Conservation (phyloP, 2,797 vertebrate species). For the Peromyscus aztecus region DNA sequence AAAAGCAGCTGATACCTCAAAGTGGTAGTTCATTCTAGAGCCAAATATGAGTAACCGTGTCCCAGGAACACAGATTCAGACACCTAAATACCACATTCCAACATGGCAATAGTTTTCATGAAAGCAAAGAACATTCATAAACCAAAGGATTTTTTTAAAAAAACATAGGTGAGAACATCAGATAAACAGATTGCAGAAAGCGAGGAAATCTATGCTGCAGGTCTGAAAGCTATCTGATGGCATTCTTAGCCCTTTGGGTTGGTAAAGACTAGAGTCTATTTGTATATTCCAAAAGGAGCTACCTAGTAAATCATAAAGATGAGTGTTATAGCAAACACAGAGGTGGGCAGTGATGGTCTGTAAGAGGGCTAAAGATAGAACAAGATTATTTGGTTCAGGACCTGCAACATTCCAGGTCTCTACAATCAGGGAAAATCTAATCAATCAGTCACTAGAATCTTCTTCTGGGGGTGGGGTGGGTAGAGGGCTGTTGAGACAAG, state of each 20-base stretch:
- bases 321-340: background rate
- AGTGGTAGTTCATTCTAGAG: background rate
- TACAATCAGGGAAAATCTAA: background rate
- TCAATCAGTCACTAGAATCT: background rate
- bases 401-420: background rate
- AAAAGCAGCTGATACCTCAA: background rate
- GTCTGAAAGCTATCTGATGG: background rate
- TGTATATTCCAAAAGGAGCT: background rate
- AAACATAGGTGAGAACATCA: background rate
- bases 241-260: background rate
- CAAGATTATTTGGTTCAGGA: background rate
- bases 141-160: background rate
- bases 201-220: background rate
- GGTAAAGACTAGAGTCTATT: background rate
- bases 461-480: background rate
- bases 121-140: background rate
- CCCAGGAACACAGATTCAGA: background rate
- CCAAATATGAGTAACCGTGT: background rate
- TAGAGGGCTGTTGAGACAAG: background rate
- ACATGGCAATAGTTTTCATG: background rate
- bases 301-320: background rate
- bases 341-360: background rate
- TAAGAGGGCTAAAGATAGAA: background rate
- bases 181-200: background rate
- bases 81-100: background rate